Evolutionary conservation across 2,888 invertebrate genomes (phyloP).

Genomic region (Minunthozetes semirufus): DNA sequence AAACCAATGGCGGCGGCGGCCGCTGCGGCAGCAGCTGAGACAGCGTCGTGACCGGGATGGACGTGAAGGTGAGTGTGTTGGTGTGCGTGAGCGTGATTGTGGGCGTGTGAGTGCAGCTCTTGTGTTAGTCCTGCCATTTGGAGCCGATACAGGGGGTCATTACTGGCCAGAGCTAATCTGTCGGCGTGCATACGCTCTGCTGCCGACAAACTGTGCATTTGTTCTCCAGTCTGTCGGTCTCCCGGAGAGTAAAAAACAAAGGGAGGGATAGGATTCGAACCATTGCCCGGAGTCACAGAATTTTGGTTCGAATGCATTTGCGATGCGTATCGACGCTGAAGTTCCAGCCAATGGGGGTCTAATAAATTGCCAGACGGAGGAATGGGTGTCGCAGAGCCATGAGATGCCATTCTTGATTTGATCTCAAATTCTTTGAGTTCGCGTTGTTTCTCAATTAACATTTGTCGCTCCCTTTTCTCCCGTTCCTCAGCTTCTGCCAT

Average conservation of each 20-base stretch:
- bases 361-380: conserved; percentile 50
- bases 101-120: conserved; percentile 46
- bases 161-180: conserved; percentile 69
- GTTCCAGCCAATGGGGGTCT: conserved; percentile 68
- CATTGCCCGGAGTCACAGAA: conserved; percentile 42
- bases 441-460: conserved; percentile 56
- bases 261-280: neutral
- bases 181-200: conserved; percentile 56
- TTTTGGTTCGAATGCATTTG: conserved; percentile 16
- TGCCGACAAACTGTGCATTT: conserved; percentile 38
- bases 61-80: conserved; percentile 42
- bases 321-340: conserved; percentile 56
- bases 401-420: conserved; percentile 50
- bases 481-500: conserved; percentile 34
- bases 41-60: conserved; percentile 39
- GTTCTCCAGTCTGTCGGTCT: conserved; percentile 39
- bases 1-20: conserved; percentile 42
- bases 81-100: conserved; percentile 42
- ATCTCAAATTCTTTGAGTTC: conserved; percentile 67
- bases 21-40: conserved; percentile 37
- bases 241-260: conserved; percentile 9
- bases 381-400: conserved; percentile 23
- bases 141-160: conserved; percentile 79
- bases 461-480: conserved; percentile 31
- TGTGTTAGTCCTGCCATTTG: conserved; percentile 78